Evolutionary conservation across 2,113 vertebrate genomes (phyloP).

Genomic region (Gavialis gangeticus): DNA sequence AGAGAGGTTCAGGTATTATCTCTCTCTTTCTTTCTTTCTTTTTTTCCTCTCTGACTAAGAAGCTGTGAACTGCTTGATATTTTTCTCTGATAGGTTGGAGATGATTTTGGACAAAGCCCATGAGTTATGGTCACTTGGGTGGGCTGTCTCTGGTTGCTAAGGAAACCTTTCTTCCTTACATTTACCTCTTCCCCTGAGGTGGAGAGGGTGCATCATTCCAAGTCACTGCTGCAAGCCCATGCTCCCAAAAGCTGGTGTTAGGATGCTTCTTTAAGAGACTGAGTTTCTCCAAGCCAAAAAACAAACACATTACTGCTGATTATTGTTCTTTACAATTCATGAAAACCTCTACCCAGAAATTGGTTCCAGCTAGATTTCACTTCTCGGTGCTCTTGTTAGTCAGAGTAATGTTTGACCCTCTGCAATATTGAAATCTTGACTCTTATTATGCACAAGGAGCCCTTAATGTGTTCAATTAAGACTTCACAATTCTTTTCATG

Average conservation of each 20-base stretch:
- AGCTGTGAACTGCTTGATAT: not conserved
- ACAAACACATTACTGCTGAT: constrained; percentile 36
- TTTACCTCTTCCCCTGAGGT: not conserved
- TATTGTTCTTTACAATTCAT: constrained; percentile 27
- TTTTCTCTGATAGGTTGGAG: not conserved
- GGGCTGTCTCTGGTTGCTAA: not conserved
- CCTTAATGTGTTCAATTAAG: constrained; percentile 49
- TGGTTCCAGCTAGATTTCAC: not conserved
- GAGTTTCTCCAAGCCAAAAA: not conserved
- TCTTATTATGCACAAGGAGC: constrained; percentile 7
- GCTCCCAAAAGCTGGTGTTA: not conserved
- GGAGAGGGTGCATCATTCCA: not conserved
- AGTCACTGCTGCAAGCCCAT: not conserved
- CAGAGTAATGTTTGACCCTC: not conserved
- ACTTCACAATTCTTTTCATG: constrained; percentile 23
- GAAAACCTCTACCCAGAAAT: constrained; percentile 31
- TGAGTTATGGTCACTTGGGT: not conserved
- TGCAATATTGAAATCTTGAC: constrained; percentile 32
- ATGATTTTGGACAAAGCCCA: not conserved
- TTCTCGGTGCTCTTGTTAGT: not conserved
- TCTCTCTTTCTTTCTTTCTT: not conserved
- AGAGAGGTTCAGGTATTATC: not conserved
- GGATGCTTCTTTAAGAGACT: not conserved
- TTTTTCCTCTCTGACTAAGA: not conserved
- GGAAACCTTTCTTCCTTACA: not conserved